Evolutionary conservation across 1,140 invertebrate species (phyloP), one percentile per base, ranked within the genome.

Genomic region (Popillia japonica): DNA sequence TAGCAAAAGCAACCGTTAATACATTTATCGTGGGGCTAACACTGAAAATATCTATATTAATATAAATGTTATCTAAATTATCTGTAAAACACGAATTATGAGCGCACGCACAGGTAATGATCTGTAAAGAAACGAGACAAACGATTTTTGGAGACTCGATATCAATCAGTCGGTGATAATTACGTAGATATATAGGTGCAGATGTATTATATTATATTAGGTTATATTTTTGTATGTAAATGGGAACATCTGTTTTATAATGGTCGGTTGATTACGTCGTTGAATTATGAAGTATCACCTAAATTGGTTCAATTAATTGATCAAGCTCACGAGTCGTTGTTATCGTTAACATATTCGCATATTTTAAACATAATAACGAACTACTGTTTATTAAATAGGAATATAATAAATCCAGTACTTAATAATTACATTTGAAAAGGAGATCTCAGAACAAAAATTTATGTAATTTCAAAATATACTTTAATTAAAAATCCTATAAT

Each of bases 171-270:
- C 11, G 14, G 17, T 55, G 48, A 55, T 55, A 20, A 17, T 55
- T 55, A 55, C 27, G 27, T 55, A n/a, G 17, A 55, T 14, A 17
- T 55, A 55, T 55, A 55, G 17, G 48, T 17, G 6, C 14, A 17
- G 48, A 10, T 44, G 42, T 44, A 44, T 44, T 44, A 55, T 55
- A n/a, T 55, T 55, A 6, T 55, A 55, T 55, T 55, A 55, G 6
- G 48, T 55, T 17, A 55, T 55, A 55, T 17, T 55, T 55, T 55
- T 55, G 17, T 17, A 55, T 55, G 48, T 55, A 55, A 55, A 55
- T 55, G 17, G 6, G 48, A 17, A 7, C 48, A 55, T 14, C 14
- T 55, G 48, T n/a, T 55, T 55, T 17, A 17, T n/a, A n/a, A n/a
- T 17, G n/a, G 48, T n/a, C 48, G 17, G 48, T 17, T 55, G 48